Evolutionary conservation across 2,113 vertebrate species (phyloP).

Genomic region (Etheostoma spectabile): DNA sequence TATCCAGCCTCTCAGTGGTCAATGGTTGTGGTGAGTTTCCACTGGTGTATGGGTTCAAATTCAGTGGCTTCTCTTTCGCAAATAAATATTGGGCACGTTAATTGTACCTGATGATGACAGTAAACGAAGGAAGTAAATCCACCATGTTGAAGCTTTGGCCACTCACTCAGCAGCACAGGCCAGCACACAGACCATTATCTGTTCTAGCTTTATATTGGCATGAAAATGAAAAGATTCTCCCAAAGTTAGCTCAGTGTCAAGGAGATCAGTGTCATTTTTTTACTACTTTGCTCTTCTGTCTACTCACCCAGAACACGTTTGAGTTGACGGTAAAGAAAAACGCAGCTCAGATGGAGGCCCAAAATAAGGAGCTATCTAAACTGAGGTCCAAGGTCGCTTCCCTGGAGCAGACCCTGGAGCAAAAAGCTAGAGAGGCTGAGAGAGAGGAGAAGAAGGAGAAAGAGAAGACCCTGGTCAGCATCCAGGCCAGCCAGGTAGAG

Average conservation of each 20-base stretch:
- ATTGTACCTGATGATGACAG: slow-evolving; percentile 67
- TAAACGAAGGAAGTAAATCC: slow-evolving; percentile 54
- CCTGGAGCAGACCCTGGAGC: slow-evolving; percentile 80
- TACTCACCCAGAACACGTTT: slow-evolving; percentile 82
- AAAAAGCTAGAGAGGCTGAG: slow-evolving; percentile 74
- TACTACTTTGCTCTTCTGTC: slow-evolving; percentile 14
- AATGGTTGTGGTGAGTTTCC: slow-evolving; percentile 82
- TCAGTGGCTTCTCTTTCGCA: slow-evolving; percentile 62
- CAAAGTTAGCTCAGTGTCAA: not conserved
- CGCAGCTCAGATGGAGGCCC: slow-evolving; percentile 78
- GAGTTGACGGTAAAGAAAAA: slow-evolving; percentile 84
- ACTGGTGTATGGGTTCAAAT: slow-evolving; percentile 70
- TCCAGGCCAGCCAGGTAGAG: slow-evolving; percentile 79
- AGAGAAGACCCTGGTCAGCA: slow-evolving; percentile 57
- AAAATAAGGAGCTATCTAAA: slow-evolving; percentile 79
- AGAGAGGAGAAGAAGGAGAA: slow-evolving; percentile 65
- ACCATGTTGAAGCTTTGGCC: slow-evolving; percentile 28
- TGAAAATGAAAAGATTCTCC: slow-evolving; percentile 15
- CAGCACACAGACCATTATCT: slow-evolving; percentile 35
- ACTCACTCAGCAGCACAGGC: slow-evolving; percentile 42
- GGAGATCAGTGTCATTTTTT: not conserved
- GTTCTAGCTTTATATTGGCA: slow-evolving; percentile 16
- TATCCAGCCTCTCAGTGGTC: slow-evolving; percentile 78
- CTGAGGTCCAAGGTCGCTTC: slow-evolving; percentile 80
- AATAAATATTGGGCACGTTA: slow-evolving; percentile 75